Base-by-base conservation (phyloP, 2,797 vertebrate species). In the Anableps anableps region DNA sequence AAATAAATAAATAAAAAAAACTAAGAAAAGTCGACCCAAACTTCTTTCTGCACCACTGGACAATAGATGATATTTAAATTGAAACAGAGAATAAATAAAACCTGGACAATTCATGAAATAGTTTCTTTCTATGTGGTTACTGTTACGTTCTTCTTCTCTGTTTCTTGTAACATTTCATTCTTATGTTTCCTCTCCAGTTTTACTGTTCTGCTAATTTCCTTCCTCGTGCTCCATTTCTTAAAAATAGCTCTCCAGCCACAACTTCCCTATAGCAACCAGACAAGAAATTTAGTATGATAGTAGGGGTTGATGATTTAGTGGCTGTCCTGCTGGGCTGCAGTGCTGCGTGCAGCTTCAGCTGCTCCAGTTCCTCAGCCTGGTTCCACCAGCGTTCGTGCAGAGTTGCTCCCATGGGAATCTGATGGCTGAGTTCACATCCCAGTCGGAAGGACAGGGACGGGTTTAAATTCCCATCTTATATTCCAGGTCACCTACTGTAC, bases 401-500 rank as follows among this genome's bases (percentile, higher is more conserved):
- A 78, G 80, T 77, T 8, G 74, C 72, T 86, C 80, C 82, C 26
- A 77, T 41, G 72, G 79, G 78, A 78, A 74, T 80, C 79, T 29
- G 73, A 77, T 34, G 75, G 84, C 76, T 58, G 77, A 84, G 81
- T 80, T 86, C 85, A 81, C 77, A 5, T 87, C 87, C 53, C 89
- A 43, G 68, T 70, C 16, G 14, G 78, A 72, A 4, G 55, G 60
- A 74, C n/a, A 47, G 72, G 77, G 76, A 71, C 21, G 16, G 58
- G 70, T 78, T 80, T 76, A 41, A 47, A 68, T 87, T 85, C 78
- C 79, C 36, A 43, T 62, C 78, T 80, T 17, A 26, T 66, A 82
- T 91, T 91, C 87, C 89, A 86, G 91, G 89, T 91, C 89, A 88
- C 21, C 78, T 34, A 31, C 77, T 45, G 83, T 60, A 85, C 53